Base-by-base conservation (phyloP, 92 coral and sea anemone species). In the Desmophyllum pertusum region DNA sequence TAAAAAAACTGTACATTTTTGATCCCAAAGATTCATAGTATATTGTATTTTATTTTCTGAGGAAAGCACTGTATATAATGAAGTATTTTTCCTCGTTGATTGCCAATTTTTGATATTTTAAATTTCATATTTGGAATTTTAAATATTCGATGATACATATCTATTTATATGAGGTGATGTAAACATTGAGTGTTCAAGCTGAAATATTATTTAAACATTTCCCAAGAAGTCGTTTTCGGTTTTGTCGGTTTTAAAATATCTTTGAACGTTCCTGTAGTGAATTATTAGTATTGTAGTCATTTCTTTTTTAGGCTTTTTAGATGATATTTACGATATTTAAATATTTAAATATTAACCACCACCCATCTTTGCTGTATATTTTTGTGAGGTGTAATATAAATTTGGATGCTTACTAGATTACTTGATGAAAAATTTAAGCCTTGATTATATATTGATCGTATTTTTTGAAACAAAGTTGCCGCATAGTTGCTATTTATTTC, bases 101-200 rank as follows among this genome's bases (percentile, higher is more conserved):
- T 31, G 31, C 13, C 50, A 81, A 38, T 69, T 73, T 57, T 82
- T 71, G 78, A 70, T 53, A 72, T 82, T 82, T 53, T 40, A 51
- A 71, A 53, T 81, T 82, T 55, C 72, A 41, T 31, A 18, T 82
- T 82, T 42, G 86, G 70, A 82, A 82, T 82, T 59, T 72, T 71
- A 9, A 70, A 71, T 55, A 52, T 59, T 82, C 70, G 21, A 35
- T 67, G 57, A 71, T 37, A 70, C 70, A 41, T 59, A 70, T 53
- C 86, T 82, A 82, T 82, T 82, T 82, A 71, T 71, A n/a, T 57
- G 39, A 36, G 85, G 27, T 82, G 79, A 82, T 82, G 79, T 55
- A 39, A 14, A 72, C 21, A 37, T 55, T 57, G 38, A 43, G 73
- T 18, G 39, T 4, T n/a, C 86, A 82, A n/a, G 71, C 79, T 70